Evolutionary conservation across 1,140 invertebrate genomes (phyloP).

Genomic region (Magallana gigas): DNA sequence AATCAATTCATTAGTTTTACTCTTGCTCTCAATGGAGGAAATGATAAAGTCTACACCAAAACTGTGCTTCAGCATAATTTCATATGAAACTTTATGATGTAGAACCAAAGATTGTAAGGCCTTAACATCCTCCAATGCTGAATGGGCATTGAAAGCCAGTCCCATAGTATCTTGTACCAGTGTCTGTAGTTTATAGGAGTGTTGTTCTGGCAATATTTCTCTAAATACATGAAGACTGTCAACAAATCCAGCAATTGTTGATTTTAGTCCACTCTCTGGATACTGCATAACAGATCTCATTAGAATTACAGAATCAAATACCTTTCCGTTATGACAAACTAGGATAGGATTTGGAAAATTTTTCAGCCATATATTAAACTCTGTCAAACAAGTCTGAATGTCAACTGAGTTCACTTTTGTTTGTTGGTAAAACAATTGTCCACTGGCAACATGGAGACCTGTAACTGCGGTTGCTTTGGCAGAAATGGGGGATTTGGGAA

Average conservation of each 20-base stretch:
- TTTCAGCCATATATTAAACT: background rate
- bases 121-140: background rate
- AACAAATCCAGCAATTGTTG: background rate
- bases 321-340: no score
- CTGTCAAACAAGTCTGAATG: slow-evolving; percentile 3
- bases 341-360: no score
- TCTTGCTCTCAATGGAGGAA: background rate
- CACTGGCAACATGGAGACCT: slow-evolving; percentile 7
- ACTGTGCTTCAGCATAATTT: background rate
- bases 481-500: background rate
- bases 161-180: background rate
- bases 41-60: background rate
- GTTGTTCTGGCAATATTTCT: background rate
- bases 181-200: background rate
- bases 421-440: background rate
- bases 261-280: no score
- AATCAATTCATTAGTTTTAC: background rate
- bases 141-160: background rate
- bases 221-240: slow-evolving; percentile 5
- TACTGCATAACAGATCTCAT: no score
- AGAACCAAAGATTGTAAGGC: background rate
- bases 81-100: background rate
- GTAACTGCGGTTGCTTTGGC: background rate
- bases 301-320: no score
- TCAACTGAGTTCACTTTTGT: background rate